Evolutionary conservation across 2,888 invertebrate genomes (phyloP), one percentile per base, ranked within the genome.

Genomic region (Scelioninae gen. 2): DNA sequence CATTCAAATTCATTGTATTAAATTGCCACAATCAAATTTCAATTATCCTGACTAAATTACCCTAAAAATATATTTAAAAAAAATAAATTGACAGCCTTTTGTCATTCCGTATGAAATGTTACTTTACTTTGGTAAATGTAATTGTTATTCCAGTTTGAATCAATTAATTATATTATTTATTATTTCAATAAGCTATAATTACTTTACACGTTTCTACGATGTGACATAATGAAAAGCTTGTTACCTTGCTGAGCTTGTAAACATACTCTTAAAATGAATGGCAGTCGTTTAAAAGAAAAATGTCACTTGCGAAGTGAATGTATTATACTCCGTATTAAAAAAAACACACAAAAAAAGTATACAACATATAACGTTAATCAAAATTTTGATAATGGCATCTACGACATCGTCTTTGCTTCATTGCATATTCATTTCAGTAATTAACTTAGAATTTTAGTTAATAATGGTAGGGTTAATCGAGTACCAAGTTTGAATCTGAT

Each of bases 221-320:
- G 22, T 22, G 5, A 22, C 22, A 5, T 31, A 58, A 43, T 28
- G 10, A 13, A 19, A 25, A 35, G 52, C 18, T 33, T 53, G 58
- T 71, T 71, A 72, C 71, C 53, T 48, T 72, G 41, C 60, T 72
- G 71, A 72, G 71, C 71, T 72, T 72, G 71, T 65, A 65, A 72
- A 52, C 31, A 19, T 25, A 52, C 19, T 65, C 46, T 39, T 48
- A 46, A 58, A 35, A 64, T 39, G 37, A 48, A 52, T 55, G 63
- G 35, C 35, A 39, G 64, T 64, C 16, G 28, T 61, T 37, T 15
- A 13, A 22, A 50, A 58, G 48, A 41, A 18, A 39, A 58, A 48
- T 16, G n/a, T 31, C 25, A 58, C 45, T 45, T 64, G 15, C 39
- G 52, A 52, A 52, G 52, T 19, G 33, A 35, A 7, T 33, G 71